Evolutionary conservation across 2,888 invertebrate species (phyloP).

Genomic region (Adelognathus sp.): DNA sequence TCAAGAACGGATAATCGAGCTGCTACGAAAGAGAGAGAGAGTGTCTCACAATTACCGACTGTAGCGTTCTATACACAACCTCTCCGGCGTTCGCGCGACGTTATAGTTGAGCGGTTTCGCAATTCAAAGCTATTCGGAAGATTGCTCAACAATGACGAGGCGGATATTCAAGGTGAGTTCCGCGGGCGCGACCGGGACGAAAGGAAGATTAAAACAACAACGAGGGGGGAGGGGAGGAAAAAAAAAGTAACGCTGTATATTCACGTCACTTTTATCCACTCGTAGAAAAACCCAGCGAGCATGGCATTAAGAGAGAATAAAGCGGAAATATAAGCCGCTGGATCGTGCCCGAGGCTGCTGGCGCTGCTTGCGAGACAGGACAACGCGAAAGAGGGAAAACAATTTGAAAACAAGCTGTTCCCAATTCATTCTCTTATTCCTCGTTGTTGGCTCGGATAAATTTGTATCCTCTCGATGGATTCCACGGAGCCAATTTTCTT

Average conservation of each 20-base stretch:
- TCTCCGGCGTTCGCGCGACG: constrained; percentile 12
- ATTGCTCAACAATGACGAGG: constrained; percentile 65
- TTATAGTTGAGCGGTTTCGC: constrained; percentile 60
- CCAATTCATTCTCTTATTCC: constrained; percentile 15
- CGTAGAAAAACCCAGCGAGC: neutral
- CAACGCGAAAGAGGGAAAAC: neutral
- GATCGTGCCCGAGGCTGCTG: neutral
- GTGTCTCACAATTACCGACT: constrained; percentile 41
- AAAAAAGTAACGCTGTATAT: constrained; percentile 2
- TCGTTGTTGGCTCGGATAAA: constrained; percentile 17
- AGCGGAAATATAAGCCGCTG: neutral
- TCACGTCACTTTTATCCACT: constrained; percentile 4
- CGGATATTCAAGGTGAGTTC: constrained; percentile 48
- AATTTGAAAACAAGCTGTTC: constrained; percentile 26
- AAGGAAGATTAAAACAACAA: constrained; percentile 1
- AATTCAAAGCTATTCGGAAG: constrained; percentile 60
- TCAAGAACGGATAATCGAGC: constrained; percentile 16
- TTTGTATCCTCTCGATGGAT: constrained; percentile 10
- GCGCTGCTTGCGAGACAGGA: neutral
- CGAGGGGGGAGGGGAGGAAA: neutral
- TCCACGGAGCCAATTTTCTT: too few species aligned
- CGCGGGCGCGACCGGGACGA: constrained; percentile 7
- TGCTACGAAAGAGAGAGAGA: too few species aligned
- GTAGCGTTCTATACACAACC: constrained; percentile 1
- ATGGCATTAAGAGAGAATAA: constrained; percentile 7